Evolutionary conservation across 2,797 vertebrate species (phyloP).

Genomic region (Erethizon dorsatum): DNA sequence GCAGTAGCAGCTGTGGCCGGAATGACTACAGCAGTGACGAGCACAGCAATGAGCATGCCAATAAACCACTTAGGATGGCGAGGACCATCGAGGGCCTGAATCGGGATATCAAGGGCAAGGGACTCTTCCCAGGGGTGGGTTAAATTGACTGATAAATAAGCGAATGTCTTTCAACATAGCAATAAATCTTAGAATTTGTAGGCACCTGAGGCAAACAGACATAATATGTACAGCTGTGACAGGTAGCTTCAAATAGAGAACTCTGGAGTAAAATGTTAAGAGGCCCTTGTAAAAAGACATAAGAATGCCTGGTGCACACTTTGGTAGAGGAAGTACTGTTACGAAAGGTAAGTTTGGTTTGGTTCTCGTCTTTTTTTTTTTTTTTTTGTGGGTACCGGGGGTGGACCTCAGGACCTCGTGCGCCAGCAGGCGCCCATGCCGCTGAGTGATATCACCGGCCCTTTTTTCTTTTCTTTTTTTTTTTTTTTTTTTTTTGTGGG

Average conservation of each 20-base stretch:
- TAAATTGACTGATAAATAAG: not conserved
- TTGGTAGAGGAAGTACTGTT: not conserved
- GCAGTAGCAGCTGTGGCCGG: not conserved
- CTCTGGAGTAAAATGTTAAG: not conserved
- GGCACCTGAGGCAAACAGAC: not conserved
- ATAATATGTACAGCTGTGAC: not conserved
- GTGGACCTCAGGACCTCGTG: too few species aligned
- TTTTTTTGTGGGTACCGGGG: too few species aligned
- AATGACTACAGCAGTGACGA: fast-evolving
- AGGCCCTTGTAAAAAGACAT: not conserved
- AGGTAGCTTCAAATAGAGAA: not conserved
- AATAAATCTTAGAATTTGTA: not conserved
- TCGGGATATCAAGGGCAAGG: not conserved
- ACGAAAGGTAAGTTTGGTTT: not conserved
- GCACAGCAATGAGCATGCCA: not conserved
- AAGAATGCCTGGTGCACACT: not conserved
- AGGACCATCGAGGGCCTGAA: not conserved
- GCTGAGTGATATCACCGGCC: too few species aligned
- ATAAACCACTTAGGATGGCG: not conserved
- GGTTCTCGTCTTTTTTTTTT: not conserved
- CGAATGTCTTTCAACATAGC: not conserved
- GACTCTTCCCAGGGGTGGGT: not conserved
- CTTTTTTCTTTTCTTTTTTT: too few species aligned
- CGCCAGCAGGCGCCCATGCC: too few species aligned
- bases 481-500: too few species aligned